Percentiles rank a stretch among this genome's conserved stretches.
phyloP scores from a whole-genome alignment of 2,113 vertebrate genomes.

The Caloenas nicobarica region DNA sequence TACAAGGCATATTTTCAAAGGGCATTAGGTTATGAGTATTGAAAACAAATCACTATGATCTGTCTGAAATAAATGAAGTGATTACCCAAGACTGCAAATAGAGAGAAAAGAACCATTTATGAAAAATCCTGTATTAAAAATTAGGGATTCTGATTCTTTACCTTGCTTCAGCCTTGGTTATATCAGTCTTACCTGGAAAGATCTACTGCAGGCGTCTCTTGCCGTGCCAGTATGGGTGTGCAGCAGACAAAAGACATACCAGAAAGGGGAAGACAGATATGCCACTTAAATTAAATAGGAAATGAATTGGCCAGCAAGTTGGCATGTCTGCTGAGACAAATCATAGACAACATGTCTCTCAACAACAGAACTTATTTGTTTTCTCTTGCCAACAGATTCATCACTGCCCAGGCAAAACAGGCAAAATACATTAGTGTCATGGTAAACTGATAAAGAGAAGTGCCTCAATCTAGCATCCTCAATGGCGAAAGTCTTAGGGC shows the following conservation, averaged over 20 bases:
- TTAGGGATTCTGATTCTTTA: neutral
- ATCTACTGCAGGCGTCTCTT: constrained; percentile 69
- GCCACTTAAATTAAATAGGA: constrained; percentile 87
- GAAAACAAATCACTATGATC: constrained; percentile 44
- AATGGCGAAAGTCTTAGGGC: constrained; percentile 90
- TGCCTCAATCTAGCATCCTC: constrained; percentile 86
- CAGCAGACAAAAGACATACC: constrained; percentile 88
- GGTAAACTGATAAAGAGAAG: constrained; percentile 97
- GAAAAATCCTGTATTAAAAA: constrained; percentile 33
- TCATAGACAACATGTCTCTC: constrained; percentile 93
- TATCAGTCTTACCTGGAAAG: constrained; percentile 63
- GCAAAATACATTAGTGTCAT: constrained; percentile 98
- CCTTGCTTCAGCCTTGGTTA: neutral
- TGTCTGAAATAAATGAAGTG: constrained; percentile 22
- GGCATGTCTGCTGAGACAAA: constrained; percentile 93
- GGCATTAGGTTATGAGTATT: neutral
- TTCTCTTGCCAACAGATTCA: constrained; percentile 94
- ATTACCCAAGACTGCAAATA: neutral
- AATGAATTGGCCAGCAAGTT: constrained; percentile 91
- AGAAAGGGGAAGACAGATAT: constrained; percentile 91
- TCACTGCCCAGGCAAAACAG: constrained; percentile 95
- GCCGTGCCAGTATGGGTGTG: constrained; percentile 72
- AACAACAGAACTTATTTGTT: constrained; percentile 88
- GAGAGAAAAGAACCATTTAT: neutral
- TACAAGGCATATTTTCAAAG: neutral